phyloP scores from a whole-genome alignment of 2,797 vertebrate genomes.

The Catharus ustulatus region DNA sequence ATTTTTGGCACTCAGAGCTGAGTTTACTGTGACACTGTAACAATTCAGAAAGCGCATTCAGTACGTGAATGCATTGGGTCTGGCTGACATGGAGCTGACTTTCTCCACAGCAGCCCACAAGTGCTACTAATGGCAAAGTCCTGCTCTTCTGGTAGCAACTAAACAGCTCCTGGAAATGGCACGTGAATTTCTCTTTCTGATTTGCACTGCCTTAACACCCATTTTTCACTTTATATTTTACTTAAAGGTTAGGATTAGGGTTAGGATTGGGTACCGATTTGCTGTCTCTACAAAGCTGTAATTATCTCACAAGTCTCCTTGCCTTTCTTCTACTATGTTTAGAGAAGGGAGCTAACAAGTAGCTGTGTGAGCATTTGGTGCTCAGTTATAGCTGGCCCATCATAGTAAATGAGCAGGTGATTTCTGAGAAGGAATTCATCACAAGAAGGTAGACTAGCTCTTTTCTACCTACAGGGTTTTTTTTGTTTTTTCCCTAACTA shows the following conservation, averaged over 20 bases:
- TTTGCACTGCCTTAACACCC: background rate
- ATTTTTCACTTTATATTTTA: background rate
- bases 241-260: background rate
- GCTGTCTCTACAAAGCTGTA: background rate
- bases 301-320: background rate
- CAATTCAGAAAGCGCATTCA: background rate
- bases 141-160: background rate
- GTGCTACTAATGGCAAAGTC: rapidly evolving
- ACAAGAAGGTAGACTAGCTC: background rate
- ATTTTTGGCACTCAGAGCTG: background rate
- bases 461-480: background rate
- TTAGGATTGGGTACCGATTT: background rate
- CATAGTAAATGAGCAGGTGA: rapidly evolving
- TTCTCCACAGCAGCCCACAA: background rate
- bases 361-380: background rate
- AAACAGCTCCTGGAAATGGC: background rate
- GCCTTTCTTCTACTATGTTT: background rate
- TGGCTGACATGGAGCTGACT: background rate
- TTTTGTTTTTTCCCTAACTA: background rate
- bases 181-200: background rate
- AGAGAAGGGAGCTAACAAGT: rapidly evolving
- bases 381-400: background rate
- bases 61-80: rapidly evolving
- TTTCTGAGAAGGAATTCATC: background rate
- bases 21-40: background rate